Percentiles rank a stretch among this genome's conserved stretches.
Conservation (phyloP, 2,113 vertebrate genomes). For the Anser cygnoides region DNA sequence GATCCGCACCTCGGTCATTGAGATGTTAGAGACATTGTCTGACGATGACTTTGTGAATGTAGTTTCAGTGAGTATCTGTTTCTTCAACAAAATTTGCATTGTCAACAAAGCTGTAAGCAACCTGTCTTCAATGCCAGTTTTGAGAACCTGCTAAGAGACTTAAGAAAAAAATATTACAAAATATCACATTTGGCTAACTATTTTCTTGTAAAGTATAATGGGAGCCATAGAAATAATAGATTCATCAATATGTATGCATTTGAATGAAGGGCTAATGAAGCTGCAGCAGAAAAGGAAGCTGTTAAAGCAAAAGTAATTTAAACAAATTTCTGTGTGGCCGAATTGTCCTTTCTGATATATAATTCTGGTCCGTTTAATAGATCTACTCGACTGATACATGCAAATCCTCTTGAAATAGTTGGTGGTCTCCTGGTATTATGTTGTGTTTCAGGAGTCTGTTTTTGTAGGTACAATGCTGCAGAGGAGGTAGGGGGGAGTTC, state of each 20-base stretch:
- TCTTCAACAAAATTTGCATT: background rate
- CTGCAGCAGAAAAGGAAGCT: background rate
- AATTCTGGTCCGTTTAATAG: background rate
- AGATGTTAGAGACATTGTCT: conserved; percentile 97
- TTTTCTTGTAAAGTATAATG: background rate
- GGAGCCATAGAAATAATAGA: background rate
- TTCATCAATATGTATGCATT: background rate
- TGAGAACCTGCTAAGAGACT: background rate
- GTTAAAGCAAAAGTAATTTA: background rate
- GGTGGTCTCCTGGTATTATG: background rate
- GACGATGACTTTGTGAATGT: conserved; percentile 99
- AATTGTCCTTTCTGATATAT: background rate
- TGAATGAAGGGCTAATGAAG: background rate
- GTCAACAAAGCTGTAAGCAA: background rate
- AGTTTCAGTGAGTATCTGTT: conserved; percentile 90
- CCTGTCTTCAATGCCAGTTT: background rate
- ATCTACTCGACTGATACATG: background rate
- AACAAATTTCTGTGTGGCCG: background rate
- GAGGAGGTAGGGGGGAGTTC: background rate
- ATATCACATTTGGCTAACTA: background rate
- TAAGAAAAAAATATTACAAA: background rate
- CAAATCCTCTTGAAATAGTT: background rate
- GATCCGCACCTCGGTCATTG: conserved; percentile 94
- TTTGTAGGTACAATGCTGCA: background rate
- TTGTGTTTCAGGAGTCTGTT: background rate